These are phyloP conservation scores for Tamandua tetradactyla DNA, from an alignment of 2,797 vertebrate species.

Conservation along the genomic window DNA sequence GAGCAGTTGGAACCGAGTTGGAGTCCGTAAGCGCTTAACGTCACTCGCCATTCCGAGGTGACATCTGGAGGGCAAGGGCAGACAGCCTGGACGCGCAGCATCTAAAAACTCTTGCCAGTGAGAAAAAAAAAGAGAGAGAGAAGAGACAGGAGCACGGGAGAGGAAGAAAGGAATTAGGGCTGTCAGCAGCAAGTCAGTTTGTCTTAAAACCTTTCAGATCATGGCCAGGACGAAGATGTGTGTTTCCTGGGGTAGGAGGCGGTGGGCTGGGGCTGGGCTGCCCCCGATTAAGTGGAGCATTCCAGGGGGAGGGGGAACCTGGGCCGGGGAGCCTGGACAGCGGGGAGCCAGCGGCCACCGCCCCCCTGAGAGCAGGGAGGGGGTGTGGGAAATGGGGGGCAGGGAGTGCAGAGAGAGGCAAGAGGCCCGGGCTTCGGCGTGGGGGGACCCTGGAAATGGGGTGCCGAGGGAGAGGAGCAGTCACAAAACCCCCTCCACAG, in stretches of 20 bases:
- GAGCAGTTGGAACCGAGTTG: background rate
- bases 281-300: background rate
- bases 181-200: slow-evolving; percentile 50
- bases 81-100: slow-evolving; percentile 50
- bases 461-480: no score
- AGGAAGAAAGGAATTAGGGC: slow-evolving; percentile 73
- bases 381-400: background rate
- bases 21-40: slow-evolving; percentile 50
- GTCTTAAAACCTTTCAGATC: slow-evolving; percentile 69
- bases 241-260: slow-evolving; percentile 71
- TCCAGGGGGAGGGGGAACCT: slow-evolving; percentile 38
- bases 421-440: rapidly evolving
- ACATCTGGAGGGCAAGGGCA: slow-evolving; percentile 67
- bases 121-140: slow-evolving; percentile 32
- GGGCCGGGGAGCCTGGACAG: background rate
- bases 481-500: no score
- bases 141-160: slow-evolving; percentile 59
- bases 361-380: background rate
- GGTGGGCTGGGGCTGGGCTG: slow-evolving; percentile 46
- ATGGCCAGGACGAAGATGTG: slow-evolving; percentile 77
- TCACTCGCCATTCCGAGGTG: slow-evolving; percentile 74
- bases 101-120: slow-evolving; percentile 55
- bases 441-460: background rate
- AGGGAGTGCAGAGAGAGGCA: background rate
- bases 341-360: background rate